phyloP scores from a whole-genome alignment of 2,888 invertebrate genomes.

The Temnothorax ravouxi region DNA sequence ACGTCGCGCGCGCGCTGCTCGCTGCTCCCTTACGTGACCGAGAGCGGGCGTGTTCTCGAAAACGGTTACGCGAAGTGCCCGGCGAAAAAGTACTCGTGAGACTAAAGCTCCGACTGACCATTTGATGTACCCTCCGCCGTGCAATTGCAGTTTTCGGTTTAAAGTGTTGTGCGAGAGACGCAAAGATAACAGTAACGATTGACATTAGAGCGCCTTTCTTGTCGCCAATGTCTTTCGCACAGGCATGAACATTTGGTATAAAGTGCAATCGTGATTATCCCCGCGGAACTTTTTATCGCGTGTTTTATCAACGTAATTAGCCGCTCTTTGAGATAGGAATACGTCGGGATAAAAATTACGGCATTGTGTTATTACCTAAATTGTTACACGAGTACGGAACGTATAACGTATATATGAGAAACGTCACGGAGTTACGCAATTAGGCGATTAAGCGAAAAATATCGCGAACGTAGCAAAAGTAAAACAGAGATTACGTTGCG shows the following conservation, averaged over 20 bases:
- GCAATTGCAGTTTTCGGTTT: conserved; percentile 36
- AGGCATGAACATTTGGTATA: not conserved
- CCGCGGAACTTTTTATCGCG: conserved; percentile 30
- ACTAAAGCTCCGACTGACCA: conserved; percentile 28
- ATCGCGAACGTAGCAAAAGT: conserved; percentile 9
- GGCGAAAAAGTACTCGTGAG: conserved; percentile 14
- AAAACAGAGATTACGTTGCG: not conserved
- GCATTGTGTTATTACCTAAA: not conserved
- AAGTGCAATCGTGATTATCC: conserved; percentile 28
- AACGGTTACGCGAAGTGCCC: conserved; percentile 67
- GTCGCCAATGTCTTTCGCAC: not conserved
- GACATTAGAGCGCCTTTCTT: not conserved
- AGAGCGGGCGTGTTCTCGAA: conserved; percentile 17
- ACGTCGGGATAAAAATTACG: conserved; percentile 49
- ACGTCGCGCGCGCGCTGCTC: conserved; percentile 13
- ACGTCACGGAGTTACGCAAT: conserved; percentile 31
- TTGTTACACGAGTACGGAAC: conserved; percentile 8
- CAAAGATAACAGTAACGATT: conserved; percentile 20
- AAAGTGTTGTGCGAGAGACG: conserved; percentile 12
- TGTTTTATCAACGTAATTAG: conserved; percentile 42
- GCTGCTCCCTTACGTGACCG: conserved; percentile 41
- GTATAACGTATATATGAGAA: not conserved
- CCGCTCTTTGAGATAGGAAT: not conserved
- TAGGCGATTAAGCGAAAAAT: conserved; percentile 19
- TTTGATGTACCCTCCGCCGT: conserved; percentile 31